phyloP scores from a whole-genome alignment of 2,888 invertebrate species.

The Kryphioiulus occultus region DNA sequence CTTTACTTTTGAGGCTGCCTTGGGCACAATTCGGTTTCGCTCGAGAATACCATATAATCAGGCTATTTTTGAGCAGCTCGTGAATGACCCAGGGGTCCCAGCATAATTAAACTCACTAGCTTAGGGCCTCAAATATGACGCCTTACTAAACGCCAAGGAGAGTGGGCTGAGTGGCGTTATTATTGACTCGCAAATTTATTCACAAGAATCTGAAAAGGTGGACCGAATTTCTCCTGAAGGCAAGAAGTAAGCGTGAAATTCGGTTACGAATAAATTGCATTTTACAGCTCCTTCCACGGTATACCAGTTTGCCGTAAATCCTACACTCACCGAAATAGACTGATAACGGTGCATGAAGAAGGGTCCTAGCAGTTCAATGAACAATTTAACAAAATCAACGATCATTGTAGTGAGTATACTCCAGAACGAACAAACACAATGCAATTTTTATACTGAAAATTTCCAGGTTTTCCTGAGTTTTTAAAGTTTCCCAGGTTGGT shows the following conservation, averaged over 20 bases:
- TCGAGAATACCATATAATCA: constrained; percentile 14
- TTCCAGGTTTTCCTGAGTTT: too few species aligned
- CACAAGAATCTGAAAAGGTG: background rate
- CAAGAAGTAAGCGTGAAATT: background rate
- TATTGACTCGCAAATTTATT: constrained; percentile 5
- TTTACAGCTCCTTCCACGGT: background rate
- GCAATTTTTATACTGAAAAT: too few species aligned
- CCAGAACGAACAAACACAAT: too few species aligned
- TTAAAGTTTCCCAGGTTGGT: too few species aligned
- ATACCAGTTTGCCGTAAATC: background rate
- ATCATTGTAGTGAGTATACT: too few species aligned
- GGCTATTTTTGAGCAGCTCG: background rate
- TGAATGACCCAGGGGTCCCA: background rate
- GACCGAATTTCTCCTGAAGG: constrained; percentile 18
- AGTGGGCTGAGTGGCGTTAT: background rate
- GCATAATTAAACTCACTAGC: background rate
- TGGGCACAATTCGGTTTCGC: constrained; percentile 6
- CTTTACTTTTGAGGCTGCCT: constrained; percentile 21
- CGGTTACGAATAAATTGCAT: background rate
- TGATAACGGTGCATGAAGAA: too few species aligned
- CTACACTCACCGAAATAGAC: background rate
- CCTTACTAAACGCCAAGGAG: background rate
- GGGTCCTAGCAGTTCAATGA: background rate
- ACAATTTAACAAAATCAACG: background rate
- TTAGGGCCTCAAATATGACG: constrained; percentile 12